phyloP scores from a whole-genome alignment of 2,113 vertebrate genomes.

The Melanerpes formicivorus region DNA sequence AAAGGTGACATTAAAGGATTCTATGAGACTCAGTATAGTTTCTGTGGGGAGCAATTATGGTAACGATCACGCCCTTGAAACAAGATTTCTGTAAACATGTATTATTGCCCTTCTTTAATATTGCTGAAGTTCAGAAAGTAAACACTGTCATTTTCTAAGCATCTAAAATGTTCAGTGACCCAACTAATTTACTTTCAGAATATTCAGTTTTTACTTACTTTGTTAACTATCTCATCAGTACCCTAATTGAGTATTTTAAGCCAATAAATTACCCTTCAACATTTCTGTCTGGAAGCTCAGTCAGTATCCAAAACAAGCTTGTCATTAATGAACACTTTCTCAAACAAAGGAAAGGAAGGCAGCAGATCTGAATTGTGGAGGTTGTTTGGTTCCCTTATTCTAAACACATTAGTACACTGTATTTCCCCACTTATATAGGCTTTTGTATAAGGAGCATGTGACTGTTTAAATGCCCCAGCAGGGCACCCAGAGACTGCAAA shows the following conservation, averaged over 20 bases:
- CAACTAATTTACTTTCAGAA: conserved; percentile 34
- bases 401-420: conserved; percentile 73
- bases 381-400: conserved; percentile 61
- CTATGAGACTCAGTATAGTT: background rate
- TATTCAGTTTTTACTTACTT: conserved; percentile 35
- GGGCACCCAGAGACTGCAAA: conserved; percentile 68
- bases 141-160: conserved; percentile 5
- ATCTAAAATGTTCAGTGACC: conserved; percentile 13
- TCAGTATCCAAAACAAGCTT: conserved; percentile 62
- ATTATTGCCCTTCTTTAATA: background rate
- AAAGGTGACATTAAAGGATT: background rate
- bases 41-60: background rate
- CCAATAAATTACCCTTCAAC: conserved; percentile 62
- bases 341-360: conserved; percentile 56
- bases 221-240: conserved; percentile 41
- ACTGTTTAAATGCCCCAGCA: conserved; percentile 79
- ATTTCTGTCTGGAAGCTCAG: conserved; percentile 48
- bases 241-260: conserved; percentile 70
- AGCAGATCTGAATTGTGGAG: conserved; percentile 36
- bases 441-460: conserved; percentile 76
- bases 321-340: conserved; percentile 63
- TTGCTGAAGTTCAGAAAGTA: background rate
- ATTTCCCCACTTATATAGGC: conserved; percentile 71
- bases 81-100: background rate
- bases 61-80: background rate